These are phyloP conservation scores for Cynocephalus volans DNA, from an alignment of 2,113 vertebrate species.

Conservation along the genomic window DNA sequence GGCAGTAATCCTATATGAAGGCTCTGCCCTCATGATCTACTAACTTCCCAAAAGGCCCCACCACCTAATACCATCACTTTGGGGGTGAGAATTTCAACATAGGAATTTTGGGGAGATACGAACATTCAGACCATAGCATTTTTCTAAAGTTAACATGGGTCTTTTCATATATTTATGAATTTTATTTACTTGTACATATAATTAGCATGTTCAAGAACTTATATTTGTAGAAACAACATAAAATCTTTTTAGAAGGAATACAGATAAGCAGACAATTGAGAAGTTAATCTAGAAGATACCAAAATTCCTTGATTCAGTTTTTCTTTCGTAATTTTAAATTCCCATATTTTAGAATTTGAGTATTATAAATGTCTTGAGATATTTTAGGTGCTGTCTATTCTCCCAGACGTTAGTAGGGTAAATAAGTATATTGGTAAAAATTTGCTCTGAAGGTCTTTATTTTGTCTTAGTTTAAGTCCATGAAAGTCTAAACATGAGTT, in stretches of 20 bases:
- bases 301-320: constrained; percentile 63
- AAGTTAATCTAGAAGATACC: constrained; percentile 41
- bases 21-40: not conserved
- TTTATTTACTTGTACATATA: constrained; percentile 39
- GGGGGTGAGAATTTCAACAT: not conserved
- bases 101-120: not conserved
- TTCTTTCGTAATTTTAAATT: constrained; percentile 49
- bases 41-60: not conserved
- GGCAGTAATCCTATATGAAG: not conserved
- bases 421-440: constrained; percentile 45
- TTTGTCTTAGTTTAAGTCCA: constrained; percentile 41
- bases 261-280: constrained; percentile 7
- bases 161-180: constrained; percentile 60
- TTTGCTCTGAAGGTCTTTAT: constrained; percentile 22
- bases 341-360: constrained; percentile 48
- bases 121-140: not conserved
- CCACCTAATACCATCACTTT: not conserved
- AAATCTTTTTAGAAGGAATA: constrained; percentile 45
- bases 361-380: constrained; percentile 44
- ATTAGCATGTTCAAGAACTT: constrained; percentile 26
- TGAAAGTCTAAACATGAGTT: constrained; percentile 25
- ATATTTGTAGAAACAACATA: not conserved
- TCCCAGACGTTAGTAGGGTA: constrained; percentile 8
- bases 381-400: not conserved
- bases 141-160: constrained; percentile 60